phyloP scores from a whole-genome alignment of 2,888 invertebrate species.

The Nudaria mundana region DNA sequence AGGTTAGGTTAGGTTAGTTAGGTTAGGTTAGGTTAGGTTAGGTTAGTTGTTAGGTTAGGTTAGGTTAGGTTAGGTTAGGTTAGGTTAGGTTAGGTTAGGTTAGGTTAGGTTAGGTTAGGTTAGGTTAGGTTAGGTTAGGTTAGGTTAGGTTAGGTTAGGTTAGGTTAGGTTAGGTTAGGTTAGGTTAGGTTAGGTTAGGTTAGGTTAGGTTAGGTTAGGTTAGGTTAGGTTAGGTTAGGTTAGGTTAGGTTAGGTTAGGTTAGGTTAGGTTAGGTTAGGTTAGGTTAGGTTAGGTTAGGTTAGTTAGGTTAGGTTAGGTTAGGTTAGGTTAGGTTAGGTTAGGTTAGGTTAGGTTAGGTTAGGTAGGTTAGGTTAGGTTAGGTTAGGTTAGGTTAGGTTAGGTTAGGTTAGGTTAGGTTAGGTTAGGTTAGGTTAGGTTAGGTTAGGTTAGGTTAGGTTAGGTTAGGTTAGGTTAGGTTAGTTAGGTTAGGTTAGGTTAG shows the following conservation, averaged over 20 bases:
- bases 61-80: conserved; percentile 6
- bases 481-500: conserved; percentile 16
- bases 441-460: conserved; percentile 16
- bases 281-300: conserved; percentile 7
- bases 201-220: conserved; percentile 7
- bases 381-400: conserved; percentile 16
- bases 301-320: conserved; percentile 8
- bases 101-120: conserved; percentile 1
- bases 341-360: conserved; percentile 12
- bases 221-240: conserved; percentile 4
- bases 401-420: conserved; percentile 15
- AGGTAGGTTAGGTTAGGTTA: conserved; percentile 15
- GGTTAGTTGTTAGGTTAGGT: conserved; percentile 12
- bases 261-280: conserved; percentile 1
- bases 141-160: conserved; percentile 2
- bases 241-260: conserved; percentile 6
- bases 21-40: conserved; percentile 23
- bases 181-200: conserved; percentile 6
- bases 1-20: conserved; percentile 20
- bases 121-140: conserved; percentile 4
- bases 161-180: conserved; percentile 1
- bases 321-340: conserved; percentile 10
- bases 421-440: conserved; percentile 16
- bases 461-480: conserved; percentile 16
- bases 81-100: conserved; percentile 1